Evolutionary conservation across 2,888 invertebrate genomes (phyloP), one percentile per base, ranked within the genome.

Genomic region (Mamestra brassicae): DNA sequence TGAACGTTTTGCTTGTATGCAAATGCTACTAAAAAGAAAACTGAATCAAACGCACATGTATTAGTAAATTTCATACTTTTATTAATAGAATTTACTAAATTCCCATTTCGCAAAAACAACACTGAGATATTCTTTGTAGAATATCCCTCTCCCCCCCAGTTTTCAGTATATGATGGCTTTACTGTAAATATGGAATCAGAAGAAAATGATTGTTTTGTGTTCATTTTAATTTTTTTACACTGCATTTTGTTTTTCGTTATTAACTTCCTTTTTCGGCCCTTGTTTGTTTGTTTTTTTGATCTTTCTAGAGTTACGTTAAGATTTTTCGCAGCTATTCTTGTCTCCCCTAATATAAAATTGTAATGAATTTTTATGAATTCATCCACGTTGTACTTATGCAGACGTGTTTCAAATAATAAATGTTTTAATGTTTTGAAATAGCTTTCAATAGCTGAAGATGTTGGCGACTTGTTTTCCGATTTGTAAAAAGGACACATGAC

Each of bases 401-500:
- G 71, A 7, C 69, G 69, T 70, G 61, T 70, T 70, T 70, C 61
- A 61, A 70, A 70, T 61, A 69, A 69, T 61, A 69, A 26, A 58
- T 47, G 47, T 47, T 47, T 45, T 45, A 45, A 8, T 1, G 45
- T 60, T 72, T 65, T 65, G 4, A 65, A 65, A 65, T 52, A 65
- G 26, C 36, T 65, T 65, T 65, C 64, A 52, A 65, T 52, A 36
- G 64, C 64, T 52, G 50, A 65, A 1, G 64, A 65, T 52, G 50
- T 65, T 66, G 64, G 71, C 0, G 71, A 57, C 64, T 71, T 71
- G 17, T 71, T 71, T 71, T 64, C 38, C 2, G 71, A 71, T 64
- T 71, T 71, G 64, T 71, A 71, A 65, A 65, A 71, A 71, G 57
- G 64, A 64, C 71, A 71, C 71, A 71, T 67, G 54, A 67, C 66